Evolutionary conservation across 2,888 invertebrate genomes (phyloP), one percentile per base, ranked within the genome.

Genomic region (Catonia carolina): DNA sequence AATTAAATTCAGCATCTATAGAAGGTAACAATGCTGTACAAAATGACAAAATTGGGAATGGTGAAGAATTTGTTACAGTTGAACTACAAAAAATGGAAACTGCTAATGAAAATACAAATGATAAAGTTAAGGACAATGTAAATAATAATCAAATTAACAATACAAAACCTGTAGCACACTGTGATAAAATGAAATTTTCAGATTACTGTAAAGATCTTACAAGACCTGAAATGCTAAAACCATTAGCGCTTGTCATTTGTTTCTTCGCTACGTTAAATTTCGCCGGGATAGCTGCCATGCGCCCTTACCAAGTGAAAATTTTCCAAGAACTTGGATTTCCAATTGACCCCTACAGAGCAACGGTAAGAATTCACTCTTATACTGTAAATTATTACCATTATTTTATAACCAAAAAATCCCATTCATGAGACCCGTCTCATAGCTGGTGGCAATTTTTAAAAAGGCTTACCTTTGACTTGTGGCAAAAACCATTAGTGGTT

Each of bases 261-360:
- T 78, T 77, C 66, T 80, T 80, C 69, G 70, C 78, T 33, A 77
- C 79, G 56, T 71, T 76, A 37, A 75, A 77, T 5, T 74, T 77
- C 68, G 75, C 77, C 52, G 80, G 79, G 0, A 62, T 77, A 2
- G 61, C 71, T 8, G 73, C 78, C 0, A 71, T 79, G n/a, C 72
- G 76, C 54, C 78, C 80, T 0, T 80, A 78, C 63, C 75, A 79
- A 74, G 76, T 80, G 7, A 78, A 78, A 53, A 67, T 79, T 12
- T 78, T 78, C 63, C 75, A 73, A 59, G 67, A 69, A 33, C 69
- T 69, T 55, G 61, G 67, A 2, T 64, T 70, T 51, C 69, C 69
- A n/a, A 60, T 71, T 3, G 69, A 70, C 62, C 64, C 70, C 69
- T 77, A 60, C 63, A 75, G 60, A 75, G 77, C 62, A 71, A 77